These are phyloP conservation scores for Drosophila pseudoobscura DNA, from an alignment of 1,140 invertebrate genomes.

Conservation along the genomic window DNA sequence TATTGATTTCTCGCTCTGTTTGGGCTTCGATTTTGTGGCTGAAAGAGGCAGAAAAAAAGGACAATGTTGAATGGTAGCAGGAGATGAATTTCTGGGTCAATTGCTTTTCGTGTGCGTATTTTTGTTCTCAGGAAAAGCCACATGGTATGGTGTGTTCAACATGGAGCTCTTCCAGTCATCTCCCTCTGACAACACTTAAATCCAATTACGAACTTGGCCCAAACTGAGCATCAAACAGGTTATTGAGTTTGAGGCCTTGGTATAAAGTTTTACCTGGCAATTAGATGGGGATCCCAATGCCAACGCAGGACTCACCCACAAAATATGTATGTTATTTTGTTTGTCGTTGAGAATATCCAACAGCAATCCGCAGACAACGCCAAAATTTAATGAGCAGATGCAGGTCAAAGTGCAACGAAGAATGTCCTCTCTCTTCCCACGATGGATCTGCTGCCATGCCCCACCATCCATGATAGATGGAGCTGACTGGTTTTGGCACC, in stretches of 20 bases:
- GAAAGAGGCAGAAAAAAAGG: not conserved
- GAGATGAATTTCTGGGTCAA: conserved; percentile 46
- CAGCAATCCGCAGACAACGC: conserved; percentile 23
- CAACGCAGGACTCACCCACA: not conserved
- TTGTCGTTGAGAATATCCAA: conserved; percentile 15
- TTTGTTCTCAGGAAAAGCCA: conserved; percentile 21
- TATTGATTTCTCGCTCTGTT: conserved; percentile 52
- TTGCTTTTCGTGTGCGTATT: conserved; percentile 12
- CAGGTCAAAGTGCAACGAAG: conserved; percentile 44
- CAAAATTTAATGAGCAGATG: conserved; percentile 54
- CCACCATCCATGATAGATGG: conserved; percentile 40
- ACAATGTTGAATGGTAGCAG: not conserved
- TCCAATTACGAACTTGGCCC: conserved; percentile 44
- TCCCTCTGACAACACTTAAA: conserved; percentile 11
- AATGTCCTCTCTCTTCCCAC: conserved; percentile 1
- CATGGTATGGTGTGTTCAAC: not conserved
- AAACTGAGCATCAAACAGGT: conserved; percentile 19
- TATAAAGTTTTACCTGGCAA: conserved; percentile 28
- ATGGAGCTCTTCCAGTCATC: too few species aligned
- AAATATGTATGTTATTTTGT: conserved; percentile 34
- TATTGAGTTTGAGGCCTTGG: conserved; percentile 30
- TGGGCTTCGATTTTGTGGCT: conserved; percentile 36
- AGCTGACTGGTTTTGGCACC: conserved; percentile 53
- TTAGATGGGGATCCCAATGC: not conserved
- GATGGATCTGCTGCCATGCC: not conserved